These are phyloP conservation scores for Yasuhikotakia modesta DNA, from an alignment of 2,797 vertebrate genomes.

Conservation along the genomic window DNA sequence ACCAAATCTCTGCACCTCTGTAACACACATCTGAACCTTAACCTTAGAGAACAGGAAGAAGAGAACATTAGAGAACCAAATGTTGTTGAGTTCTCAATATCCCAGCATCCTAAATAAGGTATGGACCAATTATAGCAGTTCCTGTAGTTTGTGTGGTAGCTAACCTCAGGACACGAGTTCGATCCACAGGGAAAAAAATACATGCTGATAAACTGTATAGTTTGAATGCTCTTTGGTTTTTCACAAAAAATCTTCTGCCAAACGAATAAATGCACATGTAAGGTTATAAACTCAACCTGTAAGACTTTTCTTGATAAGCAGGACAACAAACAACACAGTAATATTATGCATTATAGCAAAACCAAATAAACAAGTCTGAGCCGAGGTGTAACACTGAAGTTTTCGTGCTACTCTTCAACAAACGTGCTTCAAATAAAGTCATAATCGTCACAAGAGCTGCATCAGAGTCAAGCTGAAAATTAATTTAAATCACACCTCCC, in stretches of 20 bases:
- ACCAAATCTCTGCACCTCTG: neutral
- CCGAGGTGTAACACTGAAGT: conserved; percentile 14
- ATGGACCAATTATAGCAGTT: neutral
- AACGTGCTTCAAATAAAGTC: conserved; percentile 7
- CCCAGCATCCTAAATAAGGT: neutral
- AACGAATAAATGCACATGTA: neutral
- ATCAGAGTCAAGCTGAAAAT: conserved; percentile 49
- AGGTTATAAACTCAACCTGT: neutral
- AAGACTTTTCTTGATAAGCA: neutral
- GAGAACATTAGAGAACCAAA: neutral
- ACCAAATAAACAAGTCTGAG: neutral
- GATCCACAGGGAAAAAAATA: neutral
- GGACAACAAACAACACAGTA: neutral
- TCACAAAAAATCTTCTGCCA: neutral
- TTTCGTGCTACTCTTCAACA: conserved; percentile 8
- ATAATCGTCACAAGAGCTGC: conserved; percentile 4
- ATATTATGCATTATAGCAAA: conserved; percentile 14
- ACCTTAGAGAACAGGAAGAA: neutral
- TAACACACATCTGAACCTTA: neutral
- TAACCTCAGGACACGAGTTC: neutral
- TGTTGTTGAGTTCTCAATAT: neutral
- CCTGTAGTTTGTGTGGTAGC: neutral
- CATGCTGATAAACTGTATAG: too few species aligned
- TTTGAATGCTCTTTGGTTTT: neutral
- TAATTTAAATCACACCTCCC: conserved; percentile 49